Percentiles rank a stretch among this genome's conserved stretches.
These are phyloP conservation scores for Psittacula derbiana DNA, from an alignment of 2,797 vertebrate species.

Conservation along the genomic window DNA sequence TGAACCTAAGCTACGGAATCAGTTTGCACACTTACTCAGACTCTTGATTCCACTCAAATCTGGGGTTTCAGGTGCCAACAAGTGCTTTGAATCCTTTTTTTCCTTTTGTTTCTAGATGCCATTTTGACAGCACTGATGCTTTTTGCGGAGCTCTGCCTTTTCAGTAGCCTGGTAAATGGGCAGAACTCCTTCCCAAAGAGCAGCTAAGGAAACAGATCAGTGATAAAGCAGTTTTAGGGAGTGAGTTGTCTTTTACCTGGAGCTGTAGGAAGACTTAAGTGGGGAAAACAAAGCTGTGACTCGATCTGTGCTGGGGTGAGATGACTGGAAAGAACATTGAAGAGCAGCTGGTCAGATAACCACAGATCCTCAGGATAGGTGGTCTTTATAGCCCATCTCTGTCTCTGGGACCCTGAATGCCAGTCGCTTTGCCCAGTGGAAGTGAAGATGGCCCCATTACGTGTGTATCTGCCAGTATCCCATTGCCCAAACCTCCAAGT, in stretches of 20 bases:
- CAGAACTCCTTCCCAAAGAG: neutral
- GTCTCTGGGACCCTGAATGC: neutral
- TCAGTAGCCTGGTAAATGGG: neutral
- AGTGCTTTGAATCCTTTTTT: neutral
- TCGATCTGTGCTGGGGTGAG: neutral
- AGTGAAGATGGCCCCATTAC: rapidly evolving
- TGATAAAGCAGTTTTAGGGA: neutral
- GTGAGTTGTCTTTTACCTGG: neutral
- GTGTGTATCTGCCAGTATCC: neutral
- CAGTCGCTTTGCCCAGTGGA: neutral
- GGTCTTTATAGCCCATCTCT: neutral
- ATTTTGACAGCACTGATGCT: neutral
- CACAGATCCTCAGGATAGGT: neutral
- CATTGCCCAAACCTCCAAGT: neutral
- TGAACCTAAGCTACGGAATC: neutral
- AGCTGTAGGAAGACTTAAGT: neutral
- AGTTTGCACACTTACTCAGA: neutral
- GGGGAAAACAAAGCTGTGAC: neutral
- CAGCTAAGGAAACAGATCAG: neutral
- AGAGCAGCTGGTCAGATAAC: neutral
- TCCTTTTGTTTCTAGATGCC: neutral
- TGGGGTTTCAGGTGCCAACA: neutral
- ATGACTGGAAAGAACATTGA: rapidly evolving
- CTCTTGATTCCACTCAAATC: neutral
- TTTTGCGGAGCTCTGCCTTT: neutral